A percentile compares a stretch with the other conserved stretches of the same genome.
phyloP scores from a whole-genome alignment of 2,113 vertebrate species.

The Pimephales promelas region DNA sequence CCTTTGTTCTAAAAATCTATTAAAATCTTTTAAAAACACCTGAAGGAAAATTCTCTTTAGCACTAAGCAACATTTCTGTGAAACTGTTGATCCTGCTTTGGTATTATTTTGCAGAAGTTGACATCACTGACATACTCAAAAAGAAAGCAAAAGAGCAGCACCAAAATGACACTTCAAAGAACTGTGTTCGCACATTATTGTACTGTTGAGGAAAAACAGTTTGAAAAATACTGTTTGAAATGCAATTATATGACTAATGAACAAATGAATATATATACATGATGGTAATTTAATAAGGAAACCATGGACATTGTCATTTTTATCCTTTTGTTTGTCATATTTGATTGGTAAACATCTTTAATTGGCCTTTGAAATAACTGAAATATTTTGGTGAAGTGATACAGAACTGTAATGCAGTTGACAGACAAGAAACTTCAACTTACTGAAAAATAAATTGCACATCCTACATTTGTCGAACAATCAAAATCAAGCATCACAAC shows the following conservation, averaged over 20 bases:
- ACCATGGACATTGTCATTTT: too few species aligned
- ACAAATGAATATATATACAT: too few species aligned
- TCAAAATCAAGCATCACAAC: neutral
- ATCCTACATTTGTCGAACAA: neutral
- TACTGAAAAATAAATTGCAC: neutral
- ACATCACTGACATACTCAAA: slow-evolving; percentile 10
- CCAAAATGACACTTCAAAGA: neutral
- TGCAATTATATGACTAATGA: too few species aligned
- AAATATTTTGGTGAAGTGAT: neutral
- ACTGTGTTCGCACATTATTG: neutral
- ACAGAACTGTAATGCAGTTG: neutral
- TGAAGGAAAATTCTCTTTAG: neutral
- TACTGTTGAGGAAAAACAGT: neutral
- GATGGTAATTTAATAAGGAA: too few species aligned
- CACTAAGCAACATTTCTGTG: neutral
- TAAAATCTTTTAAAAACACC: neutral
- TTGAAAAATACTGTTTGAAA: too few species aligned
- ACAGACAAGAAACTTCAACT: neutral
- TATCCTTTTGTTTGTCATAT: too few species aligned
- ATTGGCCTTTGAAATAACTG: neutral
- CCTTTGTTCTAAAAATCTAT: neutral
- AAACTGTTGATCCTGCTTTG: neutral
- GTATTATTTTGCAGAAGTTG: slow-evolving; percentile 10
- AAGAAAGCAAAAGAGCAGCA: neutral
- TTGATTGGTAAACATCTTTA: neutral